Evolutionary conservation across 2,888 invertebrate genomes (phyloP), one percentile per base, ranked within the genome.

Genomic region (Polydrusus pterygomalis): DNA sequence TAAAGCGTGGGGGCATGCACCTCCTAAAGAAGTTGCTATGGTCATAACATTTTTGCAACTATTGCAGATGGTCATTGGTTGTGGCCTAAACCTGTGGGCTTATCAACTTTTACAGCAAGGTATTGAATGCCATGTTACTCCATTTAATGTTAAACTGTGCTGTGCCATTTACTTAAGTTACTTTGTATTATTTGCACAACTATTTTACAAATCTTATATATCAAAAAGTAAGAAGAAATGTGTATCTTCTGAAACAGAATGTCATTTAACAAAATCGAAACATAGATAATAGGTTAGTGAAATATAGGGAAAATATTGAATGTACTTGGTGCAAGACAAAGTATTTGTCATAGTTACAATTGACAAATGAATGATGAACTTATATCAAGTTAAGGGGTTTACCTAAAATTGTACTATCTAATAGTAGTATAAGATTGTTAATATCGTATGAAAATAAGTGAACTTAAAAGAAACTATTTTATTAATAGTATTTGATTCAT

Each of bases 161-260:
- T 92, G 96, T 86, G 93, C 96, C 62, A 97, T 97, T 96, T 97
- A 97, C 89, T 94, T 96, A 87, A 96, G 96, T 77, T 97, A 97
- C 87, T 96, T 97, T 87, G 94, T 97, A 43, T 90, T 97, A 9
- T 97, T 98, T 88, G 96, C 96, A 25, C 91, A 94, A 85, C 97
- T 97, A 92, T 97, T 97, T 91, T 95, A 95, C 89, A 95, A 96
- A 85, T 92, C 96, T 49, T 97, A 97, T 88, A 89, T 97, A 78
- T 90, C 92, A 25, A 88, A 89, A 68, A 85, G 83, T 67, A 85
- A 83, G 72, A 83, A 82, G 69, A 82, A 81, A 74, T 80, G 81
- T 34, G 81, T 78, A 62, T 81, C 84, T 18, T 83, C 85, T 15
- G 84, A 84, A 17, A 84, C 84, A 30, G 87, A 87, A 62, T 87